Base-by-base conservation (phyloP, 2,888 invertebrate species). In the Tiliacea citrago region DNA sequence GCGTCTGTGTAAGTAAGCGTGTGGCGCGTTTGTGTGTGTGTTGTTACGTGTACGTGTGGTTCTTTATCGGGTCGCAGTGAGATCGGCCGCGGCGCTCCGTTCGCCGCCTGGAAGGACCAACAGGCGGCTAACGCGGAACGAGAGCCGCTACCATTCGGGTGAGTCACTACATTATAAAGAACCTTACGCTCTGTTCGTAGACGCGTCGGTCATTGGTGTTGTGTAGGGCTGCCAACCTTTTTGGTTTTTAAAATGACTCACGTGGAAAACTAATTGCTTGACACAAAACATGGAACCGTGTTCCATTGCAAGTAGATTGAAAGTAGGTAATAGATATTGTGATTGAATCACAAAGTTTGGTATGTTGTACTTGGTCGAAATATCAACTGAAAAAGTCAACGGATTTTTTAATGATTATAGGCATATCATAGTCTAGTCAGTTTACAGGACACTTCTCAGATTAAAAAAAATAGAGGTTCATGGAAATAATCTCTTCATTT, bases 141-240 rank as follows among this genome's bases (percentile, higher is more conserved):
- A 99, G 97, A 98, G 98, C 96, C 97, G 99, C 92, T 99, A 99
- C 96, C 99, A 99, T 96, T 99, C 99, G 96, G 99, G 99, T 99
- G 97, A 97, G 98, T 97, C 93, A 93, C 81, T 88, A 86, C 88
- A 88, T 87, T 86, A 77, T 83, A 86, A 84, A 85, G 88, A 88
- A 90, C 89, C 90, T 92, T 87, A 84, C 88, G 88, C 89, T 84
- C 79, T 91, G 87, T 87, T 87, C 88, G 83, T 88, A 83, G 81
- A 86, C 82, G 79, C 85, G 86, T 88, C 88, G 87, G 89, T 86
- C 89, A 87, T 90, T 87, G 89, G 88, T 91, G 89, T 89, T 87
- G 84, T 85, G 74, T 79, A 86, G 77, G 87, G 85, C 73, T 84
- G 85, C 85, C 83, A 79, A 77, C 73, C 68, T 65, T 62, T 62